phyloP scores from a whole-genome alignment of 2,113 vertebrate genomes.

The Probosciger aterrimus region DNA sequence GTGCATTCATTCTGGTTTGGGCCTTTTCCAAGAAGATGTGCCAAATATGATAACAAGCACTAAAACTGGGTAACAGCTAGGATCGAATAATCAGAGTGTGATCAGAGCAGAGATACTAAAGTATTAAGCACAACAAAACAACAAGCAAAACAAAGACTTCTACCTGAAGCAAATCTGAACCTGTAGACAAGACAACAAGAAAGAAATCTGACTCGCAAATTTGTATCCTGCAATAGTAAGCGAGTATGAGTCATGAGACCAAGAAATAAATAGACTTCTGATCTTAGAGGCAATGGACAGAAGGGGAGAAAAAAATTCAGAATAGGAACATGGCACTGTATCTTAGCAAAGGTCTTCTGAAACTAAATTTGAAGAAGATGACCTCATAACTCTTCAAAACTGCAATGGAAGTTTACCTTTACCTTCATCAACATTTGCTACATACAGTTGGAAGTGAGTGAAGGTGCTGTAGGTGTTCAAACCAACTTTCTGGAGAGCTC shows the following conservation, averaged over 20 bases:
- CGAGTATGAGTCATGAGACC: not conserved
- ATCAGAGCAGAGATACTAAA: slow-evolving; percentile 25
- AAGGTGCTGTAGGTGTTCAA: not conserved
- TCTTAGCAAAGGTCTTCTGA: not conserved
- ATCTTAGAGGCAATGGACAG: not conserved
- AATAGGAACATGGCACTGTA: not conserved
- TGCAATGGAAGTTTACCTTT: not conserved
- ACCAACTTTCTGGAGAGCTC: not conserved
- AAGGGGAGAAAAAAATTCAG: not conserved
- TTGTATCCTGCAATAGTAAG: not conserved
- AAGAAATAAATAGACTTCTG: not conserved
- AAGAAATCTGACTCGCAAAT: not conserved
- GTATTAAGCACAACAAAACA: not conserved
- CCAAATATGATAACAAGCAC: slow-evolving; percentile 16
- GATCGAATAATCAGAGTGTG: not conserved
- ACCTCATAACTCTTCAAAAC: not conserved
- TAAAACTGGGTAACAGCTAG: slow-evolving; percentile 1
- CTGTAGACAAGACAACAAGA: not conserved
- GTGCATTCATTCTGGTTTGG: not conserved
- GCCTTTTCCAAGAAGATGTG: slow-evolving; percentile 15
- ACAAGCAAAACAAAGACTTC: not conserved
- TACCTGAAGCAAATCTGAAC: not conserved
- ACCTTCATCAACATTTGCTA: not conserved
- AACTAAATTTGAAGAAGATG: not conserved
- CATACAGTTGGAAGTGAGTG: not conserved